These are phyloP conservation scores for Diabrotica virgifera DNA, from an alignment of 1,140 invertebrate species.

Conservation along the genomic window DNA sequence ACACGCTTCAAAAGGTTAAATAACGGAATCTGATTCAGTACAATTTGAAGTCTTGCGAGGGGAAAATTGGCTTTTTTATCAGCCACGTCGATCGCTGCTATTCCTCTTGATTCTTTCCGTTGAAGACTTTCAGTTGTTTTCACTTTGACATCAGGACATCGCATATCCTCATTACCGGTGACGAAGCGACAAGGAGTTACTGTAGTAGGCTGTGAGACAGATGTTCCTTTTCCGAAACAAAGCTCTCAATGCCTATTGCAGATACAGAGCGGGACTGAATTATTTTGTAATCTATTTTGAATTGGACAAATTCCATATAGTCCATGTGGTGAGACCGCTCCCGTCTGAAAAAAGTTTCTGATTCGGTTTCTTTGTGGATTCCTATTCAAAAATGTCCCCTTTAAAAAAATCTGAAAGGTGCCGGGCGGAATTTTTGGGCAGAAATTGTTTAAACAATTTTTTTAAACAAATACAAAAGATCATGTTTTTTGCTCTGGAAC, in stretches of 20 bases:
- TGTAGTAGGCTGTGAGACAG: background rate
- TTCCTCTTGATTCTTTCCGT: slow-evolving; percentile 1
- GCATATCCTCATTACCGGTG: slow-evolving; percentile 11
- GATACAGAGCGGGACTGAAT: too few relatives aligned
- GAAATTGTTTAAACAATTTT: too few relatives aligned
- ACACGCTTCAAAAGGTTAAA: slow-evolving; percentile 36
- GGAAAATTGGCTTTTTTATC: slow-evolving; percentile 35
- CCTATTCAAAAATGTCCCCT: too few relatives aligned
- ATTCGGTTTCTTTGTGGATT: too few relatives aligned
- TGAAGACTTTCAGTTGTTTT: slow-evolving; percentile 13
- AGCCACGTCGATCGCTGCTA: background rate
- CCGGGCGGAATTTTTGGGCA: too few relatives aligned
- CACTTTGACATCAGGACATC: slow-evolving; percentile 7
- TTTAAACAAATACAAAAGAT: too few relatives aligned
- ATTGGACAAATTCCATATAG: too few relatives aligned
- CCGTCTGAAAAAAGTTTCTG: too few relatives aligned
- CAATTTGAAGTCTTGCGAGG: slow-evolving; percentile 29
- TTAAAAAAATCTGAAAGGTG: too few relatives aligned
- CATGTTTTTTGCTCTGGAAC: too few relatives aligned
- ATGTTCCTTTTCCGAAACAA: background rate
- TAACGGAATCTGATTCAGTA: slow-evolving; percentile 30
- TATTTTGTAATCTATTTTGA: too few relatives aligned
- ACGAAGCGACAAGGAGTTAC: background rate
- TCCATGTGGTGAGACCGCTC: too few relatives aligned
- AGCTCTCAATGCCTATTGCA: background rate